Percentiles rank a stretch among this genome's conserved stretches.
Evolutionary conservation across 2,888 invertebrate species (phyloP).

Genomic region (Ypsolopha sequella): DNA sequence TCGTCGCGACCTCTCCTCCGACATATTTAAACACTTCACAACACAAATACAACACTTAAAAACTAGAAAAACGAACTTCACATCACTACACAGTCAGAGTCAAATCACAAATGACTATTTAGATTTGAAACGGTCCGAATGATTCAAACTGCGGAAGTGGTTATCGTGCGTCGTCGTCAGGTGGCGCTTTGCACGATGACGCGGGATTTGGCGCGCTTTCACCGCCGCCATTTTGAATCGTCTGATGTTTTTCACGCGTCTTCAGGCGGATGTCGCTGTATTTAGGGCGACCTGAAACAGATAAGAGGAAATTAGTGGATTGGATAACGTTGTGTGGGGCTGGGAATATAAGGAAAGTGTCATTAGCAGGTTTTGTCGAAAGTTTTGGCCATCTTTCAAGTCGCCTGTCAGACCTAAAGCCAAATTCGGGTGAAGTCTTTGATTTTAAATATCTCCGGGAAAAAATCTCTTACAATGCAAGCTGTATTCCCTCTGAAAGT

Average conservation of each 20-base stretch:
- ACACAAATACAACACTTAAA: constrained; percentile 36
- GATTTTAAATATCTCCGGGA: too few species aligned
- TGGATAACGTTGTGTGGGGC: not conserved
- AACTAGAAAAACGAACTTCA: constrained; percentile 40
- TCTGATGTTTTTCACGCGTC: constrained; percentile 55
- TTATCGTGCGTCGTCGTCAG: constrained; percentile 33
- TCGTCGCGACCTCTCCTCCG: constrained; percentile 78
- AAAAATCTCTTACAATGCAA: too few species aligned
- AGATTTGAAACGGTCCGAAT: constrained; percentile 34
- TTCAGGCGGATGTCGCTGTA: constrained; percentile 18
- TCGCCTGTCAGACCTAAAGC: too few species aligned
- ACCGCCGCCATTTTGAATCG: constrained; percentile 45
- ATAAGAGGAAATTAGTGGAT: constrained; percentile 29
- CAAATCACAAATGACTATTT: constrained; percentile 52
- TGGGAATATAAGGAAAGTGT: not conserved
- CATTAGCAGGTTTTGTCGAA: too few species aligned
- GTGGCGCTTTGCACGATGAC: constrained; percentile 37
- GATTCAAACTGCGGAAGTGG: constrained; percentile 42
- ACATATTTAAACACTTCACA: constrained; percentile 52
- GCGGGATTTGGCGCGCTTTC: constrained; percentile 51
- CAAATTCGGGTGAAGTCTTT: too few species aligned
- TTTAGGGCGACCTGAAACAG: constrained; percentile 39
- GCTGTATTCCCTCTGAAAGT: too few species aligned
- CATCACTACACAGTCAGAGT: constrained; percentile 53
- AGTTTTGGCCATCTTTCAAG: too few species aligned